Conservation (phyloP, 1,140 invertebrate species). For the Danaus plexippus region DNA sequence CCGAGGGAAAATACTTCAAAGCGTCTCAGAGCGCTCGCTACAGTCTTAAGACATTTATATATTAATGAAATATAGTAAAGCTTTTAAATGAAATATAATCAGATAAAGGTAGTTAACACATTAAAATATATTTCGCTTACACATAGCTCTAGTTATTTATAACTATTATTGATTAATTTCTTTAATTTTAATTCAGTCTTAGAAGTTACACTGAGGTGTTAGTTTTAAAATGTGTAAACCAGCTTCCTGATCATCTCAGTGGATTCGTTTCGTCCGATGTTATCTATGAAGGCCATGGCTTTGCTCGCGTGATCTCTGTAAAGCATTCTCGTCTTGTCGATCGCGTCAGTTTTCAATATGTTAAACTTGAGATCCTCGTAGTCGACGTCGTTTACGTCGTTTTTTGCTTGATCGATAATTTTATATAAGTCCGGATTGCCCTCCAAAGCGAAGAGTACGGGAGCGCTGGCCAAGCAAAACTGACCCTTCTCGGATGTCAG, state of each 20-base stretch:
- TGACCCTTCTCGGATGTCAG: slow-evolving; percentile 60
- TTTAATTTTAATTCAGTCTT: no score
- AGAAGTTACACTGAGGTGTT: no score
- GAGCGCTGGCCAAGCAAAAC: slow-evolving; percentile 81
- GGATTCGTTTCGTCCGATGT: slow-evolving; percentile 53
- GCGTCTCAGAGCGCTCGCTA: no score
- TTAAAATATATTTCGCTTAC: no score
- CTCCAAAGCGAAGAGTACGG: slow-evolving; percentile 84
- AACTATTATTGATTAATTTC: no score
- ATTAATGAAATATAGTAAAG: no score
- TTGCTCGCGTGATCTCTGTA: slow-evolving; percentile 58
- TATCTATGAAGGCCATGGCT: slow-evolving; percentile 50
- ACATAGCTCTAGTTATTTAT: no score
- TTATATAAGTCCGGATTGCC: slow-evolving; percentile 77
- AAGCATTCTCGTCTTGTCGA: slow-evolving; percentile 53
- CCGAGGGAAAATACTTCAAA: no score
- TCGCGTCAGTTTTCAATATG: slow-evolving; percentile 76
- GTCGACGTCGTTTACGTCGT: slow-evolving; percentile 79
- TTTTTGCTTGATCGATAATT: slow-evolving; percentile 77
- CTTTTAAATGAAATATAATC: no score
- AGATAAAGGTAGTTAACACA: no score
- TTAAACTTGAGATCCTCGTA: slow-evolving; percentile 79
- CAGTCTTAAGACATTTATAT: no score
- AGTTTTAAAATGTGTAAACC: no score
- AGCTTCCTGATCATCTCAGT: slow-evolving; percentile 24